Conservation (phyloP, 2,888 invertebrate species). For the Andrena camellia region DNA sequence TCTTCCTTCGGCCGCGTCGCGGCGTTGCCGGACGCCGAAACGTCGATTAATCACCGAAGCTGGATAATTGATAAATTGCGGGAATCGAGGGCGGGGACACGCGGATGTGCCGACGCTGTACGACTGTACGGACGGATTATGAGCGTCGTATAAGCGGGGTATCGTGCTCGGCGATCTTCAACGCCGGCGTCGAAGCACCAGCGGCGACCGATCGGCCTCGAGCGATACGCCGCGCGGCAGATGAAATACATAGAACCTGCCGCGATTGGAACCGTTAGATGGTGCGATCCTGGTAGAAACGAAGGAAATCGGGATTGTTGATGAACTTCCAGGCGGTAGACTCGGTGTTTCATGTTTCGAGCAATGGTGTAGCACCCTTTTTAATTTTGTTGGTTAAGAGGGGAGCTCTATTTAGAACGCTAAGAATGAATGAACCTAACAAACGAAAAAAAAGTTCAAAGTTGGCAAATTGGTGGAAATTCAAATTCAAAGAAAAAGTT, state of each 20-base stretch:
- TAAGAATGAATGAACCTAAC: no score
- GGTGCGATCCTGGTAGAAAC: constrained; percentile 44
- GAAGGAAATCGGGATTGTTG: constrained; percentile 47
- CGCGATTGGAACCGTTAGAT: constrained; percentile 62
- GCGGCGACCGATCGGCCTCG: constrained; percentile 42
- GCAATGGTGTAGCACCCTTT: no score
- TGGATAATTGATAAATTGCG: constrained; percentile 70
- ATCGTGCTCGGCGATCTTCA: constrained; percentile 60
- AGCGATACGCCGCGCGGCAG: constrained; percentile 37
- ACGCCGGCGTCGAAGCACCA: constrained; percentile 51
- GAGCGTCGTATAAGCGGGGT: constrained; percentile 39
- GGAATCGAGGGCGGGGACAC: constrained; percentile 64
- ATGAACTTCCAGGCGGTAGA: neutral
- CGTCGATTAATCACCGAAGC: constrained; percentile 68
- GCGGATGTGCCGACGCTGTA: constrained; percentile 25
- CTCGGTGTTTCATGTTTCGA: no score
- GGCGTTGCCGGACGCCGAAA: constrained; percentile 13
- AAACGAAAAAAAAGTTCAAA: no score
- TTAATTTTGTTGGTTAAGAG: no score
- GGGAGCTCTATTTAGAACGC: no score
- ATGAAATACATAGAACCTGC: constrained; percentile 66
- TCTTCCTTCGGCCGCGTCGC: constrained; percentile 20
- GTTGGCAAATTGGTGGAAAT: no score
- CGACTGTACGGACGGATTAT: constrained; percentile 41
- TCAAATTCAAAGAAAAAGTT: no score